These are phyloP conservation scores for Eonycteris spelaea DNA, from an alignment of 2,113 vertebrate genomes.

Conservation along the genomic window DNA sequence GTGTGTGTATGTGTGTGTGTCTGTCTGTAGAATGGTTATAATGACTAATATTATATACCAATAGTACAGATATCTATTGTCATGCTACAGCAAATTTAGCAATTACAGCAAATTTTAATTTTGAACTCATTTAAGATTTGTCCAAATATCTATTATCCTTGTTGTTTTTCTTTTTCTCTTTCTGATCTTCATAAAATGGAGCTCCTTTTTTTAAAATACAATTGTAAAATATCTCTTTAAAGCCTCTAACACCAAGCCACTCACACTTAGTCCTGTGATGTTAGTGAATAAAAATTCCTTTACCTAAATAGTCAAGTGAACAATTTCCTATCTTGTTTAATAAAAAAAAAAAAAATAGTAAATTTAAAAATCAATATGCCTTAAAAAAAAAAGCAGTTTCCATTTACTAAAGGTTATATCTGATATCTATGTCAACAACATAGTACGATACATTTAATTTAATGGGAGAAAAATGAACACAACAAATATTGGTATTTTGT, in stretches of 20 bases:
- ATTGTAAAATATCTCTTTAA: background rate
- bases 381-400: conserved; percentile 46
- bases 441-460: background rate
- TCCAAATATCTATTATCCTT: background rate
- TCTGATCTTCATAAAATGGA: background rate
- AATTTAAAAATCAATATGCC: background rate
- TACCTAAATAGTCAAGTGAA: conserved; percentile 32
- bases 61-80: background rate
- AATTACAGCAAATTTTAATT: too few species aligned
- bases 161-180: background rate
- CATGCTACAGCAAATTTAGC: background rate
- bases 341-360: background rate
- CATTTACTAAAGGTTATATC: conserved; percentile 18
- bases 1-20: background rate
- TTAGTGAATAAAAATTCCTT: conserved; percentile 24
- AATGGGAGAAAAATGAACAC: background rate
- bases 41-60: background rate
- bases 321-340: conserved; percentile 1
- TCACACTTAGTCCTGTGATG: background rate
- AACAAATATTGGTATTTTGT: conserved; percentile 13
- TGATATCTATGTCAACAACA: background rate
- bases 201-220: conserved; percentile 18
- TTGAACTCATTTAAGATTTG: background rate
- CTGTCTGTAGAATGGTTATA: background rate
- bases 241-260: background rate